Percentiles rank a stretch among this genome's conserved stretches.
Evolutionary conservation across 2,797 vertebrate species (phyloP).

Genomic region (Yasuhikotakia modesta): DNA sequence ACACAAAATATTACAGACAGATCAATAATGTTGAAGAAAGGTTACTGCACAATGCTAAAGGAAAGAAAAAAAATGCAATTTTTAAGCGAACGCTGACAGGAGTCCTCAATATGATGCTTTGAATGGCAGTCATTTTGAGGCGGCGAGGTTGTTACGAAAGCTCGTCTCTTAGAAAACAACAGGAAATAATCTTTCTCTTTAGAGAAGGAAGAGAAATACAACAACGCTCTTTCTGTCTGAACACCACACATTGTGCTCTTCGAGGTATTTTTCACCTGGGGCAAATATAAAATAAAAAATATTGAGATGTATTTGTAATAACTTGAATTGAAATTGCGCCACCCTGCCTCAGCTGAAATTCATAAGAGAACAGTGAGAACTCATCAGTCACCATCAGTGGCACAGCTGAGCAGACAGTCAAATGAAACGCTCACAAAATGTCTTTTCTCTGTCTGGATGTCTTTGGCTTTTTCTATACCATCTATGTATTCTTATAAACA

Average conservation of each 20-base stretch:
- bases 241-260: conserved; percentile 35
- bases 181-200: conserved; percentile 26
- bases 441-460: neutral
- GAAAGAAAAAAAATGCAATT: conserved; percentile 41
- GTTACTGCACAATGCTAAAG: conserved; percentile 23
- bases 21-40: conserved; percentile 32
- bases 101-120: conserved; percentile 56
- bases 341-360: conserved; percentile 73
- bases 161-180: conserved; percentile 15
- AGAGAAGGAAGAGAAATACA: conserved; percentile 20
- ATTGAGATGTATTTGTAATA: conserved; percentile 48
- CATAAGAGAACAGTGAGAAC: conserved; percentile 79
- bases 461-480: neutral
- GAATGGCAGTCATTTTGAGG: conserved; percentile 56
- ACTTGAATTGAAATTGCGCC: conserved; percentile 66
- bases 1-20: conserved; percentile 56
- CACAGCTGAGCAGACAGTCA: conserved; percentile 58
- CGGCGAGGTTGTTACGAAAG: conserved; percentile 35
- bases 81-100: conserved; percentile 45
- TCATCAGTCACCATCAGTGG: conserved; percentile 75
- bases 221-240: conserved; percentile 3
- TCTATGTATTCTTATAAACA: neutral
- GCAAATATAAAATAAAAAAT: conserved; percentile 58
- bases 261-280: conserved; percentile 60
- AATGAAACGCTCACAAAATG: conserved; percentile 1